These are phyloP conservation scores for Sebastes flavidus DNA, from an alignment of 2,797 vertebrate species.

Conservation along the genomic window DNA sequence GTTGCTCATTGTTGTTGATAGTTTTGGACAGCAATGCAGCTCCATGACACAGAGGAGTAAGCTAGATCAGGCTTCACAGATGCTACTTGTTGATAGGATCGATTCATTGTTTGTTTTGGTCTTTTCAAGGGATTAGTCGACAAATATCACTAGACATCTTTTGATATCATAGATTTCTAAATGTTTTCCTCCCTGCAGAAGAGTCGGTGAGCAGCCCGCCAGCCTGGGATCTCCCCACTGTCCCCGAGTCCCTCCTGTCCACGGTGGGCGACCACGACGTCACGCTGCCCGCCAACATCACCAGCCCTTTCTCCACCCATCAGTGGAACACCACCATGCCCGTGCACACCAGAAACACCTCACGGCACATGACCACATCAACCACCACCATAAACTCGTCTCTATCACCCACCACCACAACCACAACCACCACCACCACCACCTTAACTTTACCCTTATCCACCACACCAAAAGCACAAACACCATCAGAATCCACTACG, in stretches of 20 bases:
- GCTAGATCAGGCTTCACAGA: not conserved
- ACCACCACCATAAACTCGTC: slow-evolving; percentile 36
- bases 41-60: not conserved
- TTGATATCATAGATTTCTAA: not conserved
- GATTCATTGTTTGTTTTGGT: not conserved
- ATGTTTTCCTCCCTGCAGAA: slow-evolving; percentile 82
- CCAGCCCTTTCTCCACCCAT: slow-evolving; percentile 80
- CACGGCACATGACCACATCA: slow-evolving; percentile 15
- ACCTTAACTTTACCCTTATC: slow-evolving; percentile 14
- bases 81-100: not conserved
- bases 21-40: not conserved
- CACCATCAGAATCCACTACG: slow-evolving; percentile 36
- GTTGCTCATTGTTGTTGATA: not conserved
- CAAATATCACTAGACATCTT: not conserved
- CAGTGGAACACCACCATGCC: slow-evolving; percentile 74
- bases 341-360: slow-evolving; percentile 53
- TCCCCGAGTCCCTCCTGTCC: slow-evolving; percentile 83
- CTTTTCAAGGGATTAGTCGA: not conserved
- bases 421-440: slow-evolving; percentile 3
- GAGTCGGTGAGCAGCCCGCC: slow-evolving; percentile 81
- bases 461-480: slow-evolving; percentile 48
- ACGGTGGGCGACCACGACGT: slow-evolving; percentile 83
- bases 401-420: not conserved
- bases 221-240: slow-evolving; percentile 83
- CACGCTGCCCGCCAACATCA: slow-evolving; percentile 79